phyloP scores from a whole-genome alignment of 2,888 invertebrate species.

The Agriopis aurantiaria region DNA sequence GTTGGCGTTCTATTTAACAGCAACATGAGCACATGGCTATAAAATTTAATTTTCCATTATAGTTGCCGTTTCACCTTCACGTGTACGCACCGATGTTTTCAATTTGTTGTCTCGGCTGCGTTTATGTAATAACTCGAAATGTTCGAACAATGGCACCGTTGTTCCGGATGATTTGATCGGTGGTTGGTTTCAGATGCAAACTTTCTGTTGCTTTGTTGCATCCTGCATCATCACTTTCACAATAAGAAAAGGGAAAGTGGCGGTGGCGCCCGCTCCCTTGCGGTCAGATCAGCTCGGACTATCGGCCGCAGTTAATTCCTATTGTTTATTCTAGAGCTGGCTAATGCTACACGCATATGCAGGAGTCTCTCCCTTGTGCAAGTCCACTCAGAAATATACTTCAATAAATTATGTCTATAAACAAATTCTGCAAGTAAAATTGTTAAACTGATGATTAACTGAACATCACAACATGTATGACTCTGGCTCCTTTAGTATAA shows the following conservation, averaged over 20 bases:
- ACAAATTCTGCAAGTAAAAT: background rate
- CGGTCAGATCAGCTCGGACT: slow-evolving; percentile 79
- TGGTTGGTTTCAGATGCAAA: slow-evolving; percentile 71
- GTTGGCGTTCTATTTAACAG: slow-evolving; percentile 66
- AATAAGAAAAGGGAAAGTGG: slow-evolving; percentile 83
- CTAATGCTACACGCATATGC: slow-evolving; percentile 65
- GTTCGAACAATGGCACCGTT: slow-evolving; percentile 48
- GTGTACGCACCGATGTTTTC: slow-evolving; percentile 38
- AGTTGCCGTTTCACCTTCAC: slow-evolving; percentile 46
- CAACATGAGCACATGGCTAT: slow-evolving; percentile 46
- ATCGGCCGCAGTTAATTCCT: slow-evolving; percentile 78
- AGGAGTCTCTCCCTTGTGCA: slow-evolving; percentile 61
- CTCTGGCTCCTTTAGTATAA: no score
- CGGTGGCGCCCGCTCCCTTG: slow-evolving; percentile 81
- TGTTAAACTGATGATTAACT: background rate
- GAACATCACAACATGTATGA: background rate
- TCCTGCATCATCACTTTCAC: slow-evolving; percentile 84
- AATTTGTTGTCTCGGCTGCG: slow-evolving; percentile 33
- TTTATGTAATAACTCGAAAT: slow-evolving; percentile 43
- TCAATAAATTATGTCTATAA: background rate
- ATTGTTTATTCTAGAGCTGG: slow-evolving; percentile 77
- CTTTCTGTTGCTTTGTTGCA: slow-evolving; percentile 71
- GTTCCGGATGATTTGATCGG: slow-evolving; percentile 55
- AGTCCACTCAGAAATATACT: background rate
- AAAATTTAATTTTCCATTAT: slow-evolving; percentile 49